Conservation (phyloP, 2,113 vertebrate species). For the Marmota flaviventris region DNA sequence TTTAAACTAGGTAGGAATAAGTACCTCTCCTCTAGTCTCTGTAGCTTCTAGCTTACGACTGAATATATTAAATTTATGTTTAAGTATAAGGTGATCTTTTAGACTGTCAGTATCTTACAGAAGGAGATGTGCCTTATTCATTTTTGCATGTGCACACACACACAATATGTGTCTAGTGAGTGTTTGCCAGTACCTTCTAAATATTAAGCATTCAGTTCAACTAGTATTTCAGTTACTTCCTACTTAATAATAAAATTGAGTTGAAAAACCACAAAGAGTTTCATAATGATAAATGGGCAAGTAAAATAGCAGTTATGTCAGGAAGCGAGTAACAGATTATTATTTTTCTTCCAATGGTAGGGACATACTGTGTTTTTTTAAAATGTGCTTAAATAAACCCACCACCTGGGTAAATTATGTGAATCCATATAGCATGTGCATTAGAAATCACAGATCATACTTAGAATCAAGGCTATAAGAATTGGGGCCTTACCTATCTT, state of each 20-base stretch:
- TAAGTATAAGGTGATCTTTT: conserved; percentile 20
- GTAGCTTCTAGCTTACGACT: not conserved
- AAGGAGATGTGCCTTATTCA: not conserved
- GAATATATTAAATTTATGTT: conserved; percentile 18
- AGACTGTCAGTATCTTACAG: not conserved
- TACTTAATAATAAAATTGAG: conserved; percentile 60
- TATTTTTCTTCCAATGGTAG: conserved; percentile 54
- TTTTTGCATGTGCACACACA: not conserved
- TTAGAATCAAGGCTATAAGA: not conserved
- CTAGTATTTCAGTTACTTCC: conserved; percentile 66
- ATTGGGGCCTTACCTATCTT: not conserved
- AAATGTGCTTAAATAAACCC: conserved; percentile 6
- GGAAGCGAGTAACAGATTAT: conserved; percentile 68
- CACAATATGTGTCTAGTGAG: not conserved
- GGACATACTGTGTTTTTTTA: not conserved
- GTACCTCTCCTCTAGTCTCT: not conserved
- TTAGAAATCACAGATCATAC: not conserved
- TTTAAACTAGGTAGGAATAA: not conserved
- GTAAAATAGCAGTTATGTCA: conserved; percentile 68
- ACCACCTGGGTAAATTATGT: not conserved
- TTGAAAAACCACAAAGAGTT: conserved; percentile 72
- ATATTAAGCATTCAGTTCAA: conserved; percentile 43
- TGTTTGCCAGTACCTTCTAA: conserved; percentile 42
- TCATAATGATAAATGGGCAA: conserved; percentile 65
- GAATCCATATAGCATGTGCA: not conserved